phyloP scores from a whole-genome alignment of 2,888 invertebrate species.

The Enoplolaimus lenunculus region DNA sequence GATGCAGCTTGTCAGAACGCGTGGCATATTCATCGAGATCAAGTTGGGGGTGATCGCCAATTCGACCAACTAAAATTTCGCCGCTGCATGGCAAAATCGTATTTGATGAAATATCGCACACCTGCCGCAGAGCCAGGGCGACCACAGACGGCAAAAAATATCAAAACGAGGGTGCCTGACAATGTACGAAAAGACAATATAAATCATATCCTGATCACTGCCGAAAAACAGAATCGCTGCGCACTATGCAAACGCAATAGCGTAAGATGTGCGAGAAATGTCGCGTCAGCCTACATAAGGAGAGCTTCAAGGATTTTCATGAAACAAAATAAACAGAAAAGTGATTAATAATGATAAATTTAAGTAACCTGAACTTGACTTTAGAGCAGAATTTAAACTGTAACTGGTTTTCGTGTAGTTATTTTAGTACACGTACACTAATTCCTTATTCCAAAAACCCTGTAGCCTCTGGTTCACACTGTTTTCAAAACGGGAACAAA shows the following conservation, averaged over 20 bases:
- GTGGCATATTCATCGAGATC: constrained; percentile 20
- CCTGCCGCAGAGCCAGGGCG: neutral
- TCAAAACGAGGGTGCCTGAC: neutral
- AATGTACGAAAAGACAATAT: constrained; percentile 12
- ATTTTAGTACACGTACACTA: too few relatives aligned
- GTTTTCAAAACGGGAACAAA: too few relatives aligned
- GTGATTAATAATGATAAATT: too few relatives aligned
- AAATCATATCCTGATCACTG: constrained; percentile 5
- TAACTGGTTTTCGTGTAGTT: too few relatives aligned
- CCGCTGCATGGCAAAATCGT: constrained; percentile 8
- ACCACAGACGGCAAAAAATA: neutral
- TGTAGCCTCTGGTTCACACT: too few relatives aligned
- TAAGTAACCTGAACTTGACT: too few relatives aligned
- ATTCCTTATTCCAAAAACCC: too few relatives aligned
- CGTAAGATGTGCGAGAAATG: constrained; percentile 12
- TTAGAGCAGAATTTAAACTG: too few relatives aligned
- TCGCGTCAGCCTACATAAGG: constrained; percentile 4
- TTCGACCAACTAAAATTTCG: constrained; percentile 10
- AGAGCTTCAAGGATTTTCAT: too few relatives aligned
- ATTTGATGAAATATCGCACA: constrained; percentile 14
- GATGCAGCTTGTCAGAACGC: constrained; percentile 19
- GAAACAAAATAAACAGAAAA: too few relatives aligned
- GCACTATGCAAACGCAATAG: neutral
- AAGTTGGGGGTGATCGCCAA: neutral
- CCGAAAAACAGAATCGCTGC: constrained; percentile 17